Evolutionary conservation across 2,888 invertebrate genomes (phyloP), one percentile per base, ranked within the genome.

Genomic region (Dryocosmus kuriphilus): DNA sequence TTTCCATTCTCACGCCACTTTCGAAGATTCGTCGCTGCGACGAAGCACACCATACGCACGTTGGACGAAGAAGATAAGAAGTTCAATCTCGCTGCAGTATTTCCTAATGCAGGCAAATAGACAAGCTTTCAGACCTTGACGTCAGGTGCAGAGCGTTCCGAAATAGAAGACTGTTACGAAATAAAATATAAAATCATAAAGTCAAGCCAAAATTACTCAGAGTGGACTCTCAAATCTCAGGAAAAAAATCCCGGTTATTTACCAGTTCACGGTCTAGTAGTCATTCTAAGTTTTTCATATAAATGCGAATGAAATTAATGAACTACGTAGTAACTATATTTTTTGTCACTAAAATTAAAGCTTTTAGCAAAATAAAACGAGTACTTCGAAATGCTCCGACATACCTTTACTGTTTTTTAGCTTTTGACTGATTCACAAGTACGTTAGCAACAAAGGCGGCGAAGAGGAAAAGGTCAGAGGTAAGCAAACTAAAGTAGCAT

Each of bases 11-110:
- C 77, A 79, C 63, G 35, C 77, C 79, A 65, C 27, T 51, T 76
- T 82, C 83, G 85, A 83, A 85, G 87, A 85, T 84, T 84, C 82
- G 83, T 83, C 82, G 86, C 82, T 84, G 83, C 80, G 82, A 86
- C 83, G 85, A 75, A 80, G 83, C 81, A 82, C 80, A 77, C 82
- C 83, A 83, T 79, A 81, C 84, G 81, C 82, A 85, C 82, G 84
- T 77, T 82, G 84, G 73, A 82, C 83, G 81, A 75, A 75, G 71
- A 85, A 80, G 85, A 82, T 79, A 85, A 84, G 82, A 81, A 78
- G 85, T 86, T 89, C 89, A 90, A 83, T 90, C 88, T 85, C 88
- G 89, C 80, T 88, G 90, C 84, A 88, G 86, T 85, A 89, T 87
- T 87, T 89, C 90, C 90, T 90, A 87, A 88, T 88, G 86, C 80